Evolutionary conservation across 2,888 invertebrate species (phyloP), one percentile per base, ranked within the genome.

Genomic region (Cremastinae sp.): DNA sequence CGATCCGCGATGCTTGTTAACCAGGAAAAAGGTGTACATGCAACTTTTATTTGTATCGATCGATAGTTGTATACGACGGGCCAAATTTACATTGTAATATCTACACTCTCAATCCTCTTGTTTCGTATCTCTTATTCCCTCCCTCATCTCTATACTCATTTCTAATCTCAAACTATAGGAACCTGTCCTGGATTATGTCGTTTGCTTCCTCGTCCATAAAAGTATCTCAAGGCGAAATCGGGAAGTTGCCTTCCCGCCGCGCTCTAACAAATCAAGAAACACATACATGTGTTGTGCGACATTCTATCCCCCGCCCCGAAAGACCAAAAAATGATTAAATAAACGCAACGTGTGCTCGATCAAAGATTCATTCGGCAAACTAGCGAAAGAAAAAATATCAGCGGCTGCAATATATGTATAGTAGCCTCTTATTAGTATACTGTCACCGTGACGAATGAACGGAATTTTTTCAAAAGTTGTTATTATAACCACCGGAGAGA

Each of bases 1-100:
- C 78, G 78, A 69, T 66, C 62, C 79, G 79, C 78, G 78, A 69
- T 66, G 66, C 79, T 80, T 80, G 76, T 77, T 77, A 77, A 70
- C 65, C 74, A 66, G 70, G 49, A 77, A 70, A 74, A 76, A 70
- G 65, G n/a, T n/a, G n/a, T n/a, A n/a, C n/a, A n/a, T n/a, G n/a
- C n/a, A n/a, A n/a, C n/a, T n/a, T n/a, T n/a, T n/a, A n/a, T n/a
- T n/a, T n/a, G n/a, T n/a, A n/a, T n/a, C n/a, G n/a, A n/a, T n/a
- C n/a, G n/a, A n/a, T n/a, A n/a, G n/a, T n/a, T n/a, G n/a, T n/a
- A n/a, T n/a, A n/a, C n/a, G n/a, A n/a, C n/a, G n/a, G n/a, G n/a
- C n/a, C n/a, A n/a, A n/a, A n/a, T n/a, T n/a, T n/a, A n/a, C n/a
- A n/a, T n/a, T n/a, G n/a, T n/a, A n/a, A n/a, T n/a, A n/a, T n/a